phyloP scores from a whole-genome alignment of 2,888 invertebrate genomes.

The Phalera bucephala region DNA sequence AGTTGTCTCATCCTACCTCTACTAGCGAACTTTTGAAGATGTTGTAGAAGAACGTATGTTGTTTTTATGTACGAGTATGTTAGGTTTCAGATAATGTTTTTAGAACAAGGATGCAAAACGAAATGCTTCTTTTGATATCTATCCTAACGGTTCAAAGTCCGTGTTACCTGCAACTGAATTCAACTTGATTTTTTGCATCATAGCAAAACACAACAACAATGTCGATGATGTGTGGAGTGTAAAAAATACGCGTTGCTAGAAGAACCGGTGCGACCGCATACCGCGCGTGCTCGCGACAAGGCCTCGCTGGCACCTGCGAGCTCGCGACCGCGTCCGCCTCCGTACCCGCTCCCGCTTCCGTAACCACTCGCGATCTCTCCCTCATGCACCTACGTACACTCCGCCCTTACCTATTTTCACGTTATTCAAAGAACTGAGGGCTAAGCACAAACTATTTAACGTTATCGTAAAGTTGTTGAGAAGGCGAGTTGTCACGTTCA shows the following conservation, averaged over 20 bases:
- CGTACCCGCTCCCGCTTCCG: conserved; percentile 26
- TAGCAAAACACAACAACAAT: conserved; percentile 79
- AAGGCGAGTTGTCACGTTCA: no score
- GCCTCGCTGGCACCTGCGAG: conserved; percentile 55
- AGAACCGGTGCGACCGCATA: conserved; percentile 82
- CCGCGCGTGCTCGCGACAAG: conserved; percentile 77
- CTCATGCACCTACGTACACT: no score
- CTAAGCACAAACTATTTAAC: no score
- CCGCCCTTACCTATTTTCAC: conserved; percentile 62
- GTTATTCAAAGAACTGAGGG: no score
- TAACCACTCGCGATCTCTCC: no score
- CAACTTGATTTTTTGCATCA: conserved; percentile 66
- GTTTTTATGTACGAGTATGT: no score
- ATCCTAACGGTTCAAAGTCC: conserved; percentile 38
- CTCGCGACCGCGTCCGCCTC: conserved; percentile 25
- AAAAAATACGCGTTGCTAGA: conserved; percentile 80
- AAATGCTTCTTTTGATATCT: conserved; percentile 29
- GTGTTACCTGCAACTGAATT: conserved; percentile 44
- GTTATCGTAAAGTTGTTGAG: no score
- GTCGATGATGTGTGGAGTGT: conserved; percentile 76
- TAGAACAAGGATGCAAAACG: conserved; percentile 25
- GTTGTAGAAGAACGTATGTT: no score
- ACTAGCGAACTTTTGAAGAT: no score
- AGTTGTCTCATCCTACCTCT: no score
- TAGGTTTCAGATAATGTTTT: background rate